phyloP scores from a whole-genome alignment of 2,113 vertebrate species.

The Pantherophis guttatus region DNA sequence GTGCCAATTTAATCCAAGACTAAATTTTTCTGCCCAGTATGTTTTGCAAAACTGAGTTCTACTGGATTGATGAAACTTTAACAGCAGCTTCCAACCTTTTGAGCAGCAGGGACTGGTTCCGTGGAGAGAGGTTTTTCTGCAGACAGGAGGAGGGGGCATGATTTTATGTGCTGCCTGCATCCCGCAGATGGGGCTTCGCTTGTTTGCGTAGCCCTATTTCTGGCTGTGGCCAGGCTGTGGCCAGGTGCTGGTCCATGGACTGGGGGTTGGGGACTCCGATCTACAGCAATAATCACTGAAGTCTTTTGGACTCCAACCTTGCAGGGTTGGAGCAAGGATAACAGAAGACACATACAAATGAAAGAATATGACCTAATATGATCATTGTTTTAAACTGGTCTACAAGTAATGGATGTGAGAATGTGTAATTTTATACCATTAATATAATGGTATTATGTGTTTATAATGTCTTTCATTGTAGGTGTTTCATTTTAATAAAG shows the following conservation, averaged over 20 bases:
- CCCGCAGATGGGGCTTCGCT: too few relatives aligned
- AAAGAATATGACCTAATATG: background rate
- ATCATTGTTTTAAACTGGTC: background rate
- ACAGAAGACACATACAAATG: background rate
- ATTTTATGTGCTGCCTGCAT: too few relatives aligned
- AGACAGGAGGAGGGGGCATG: too few relatives aligned
- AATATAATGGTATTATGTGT: background rate
- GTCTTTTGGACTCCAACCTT: background rate
- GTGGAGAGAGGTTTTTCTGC: too few relatives aligned
- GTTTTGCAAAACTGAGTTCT: background rate
- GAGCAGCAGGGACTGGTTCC: too few relatives aligned
- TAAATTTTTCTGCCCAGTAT: background rate
- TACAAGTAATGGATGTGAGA: background rate
- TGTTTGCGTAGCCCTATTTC: too few relatives aligned
- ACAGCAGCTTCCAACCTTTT: too few relatives aligned
- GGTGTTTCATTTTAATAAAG: constrained; percentile 66
- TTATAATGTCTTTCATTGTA: constrained; percentile 31
- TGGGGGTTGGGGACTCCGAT: too few relatives aligned
- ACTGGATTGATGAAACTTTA: background rate
- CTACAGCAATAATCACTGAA: background rate
- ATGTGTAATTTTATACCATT: background rate
- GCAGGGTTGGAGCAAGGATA: too few relatives aligned
- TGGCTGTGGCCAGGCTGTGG: too few relatives aligned
- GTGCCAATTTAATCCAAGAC: background rate
- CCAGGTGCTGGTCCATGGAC: too few relatives aligned